Conservation (phyloP, 92 coral and sea anemone genomes). For the Desmophyllum pertusum region DNA sequence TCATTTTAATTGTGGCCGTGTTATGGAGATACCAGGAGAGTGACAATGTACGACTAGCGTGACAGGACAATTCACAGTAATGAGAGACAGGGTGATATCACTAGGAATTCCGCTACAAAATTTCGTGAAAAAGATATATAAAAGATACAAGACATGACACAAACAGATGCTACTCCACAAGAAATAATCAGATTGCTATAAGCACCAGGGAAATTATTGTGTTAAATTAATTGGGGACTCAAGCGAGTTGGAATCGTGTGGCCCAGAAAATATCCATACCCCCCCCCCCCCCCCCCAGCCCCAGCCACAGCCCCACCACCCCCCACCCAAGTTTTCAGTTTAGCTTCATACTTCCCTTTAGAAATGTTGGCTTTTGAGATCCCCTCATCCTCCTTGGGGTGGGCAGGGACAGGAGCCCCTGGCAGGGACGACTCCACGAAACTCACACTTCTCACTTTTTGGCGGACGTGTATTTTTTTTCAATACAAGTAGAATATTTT, state of each 20-base stretch:
- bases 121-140: slow-evolving; percentile 5
- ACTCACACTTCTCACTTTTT: not conserved
- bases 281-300: no score
- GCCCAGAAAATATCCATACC: no score
- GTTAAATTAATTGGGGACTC: not conserved
- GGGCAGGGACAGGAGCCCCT: no score
- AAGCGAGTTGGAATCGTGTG: no score
- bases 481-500: not conserved
- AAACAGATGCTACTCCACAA: not conserved
- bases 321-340: no score
- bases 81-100: slow-evolving; percentile 28
- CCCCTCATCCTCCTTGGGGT: no score
- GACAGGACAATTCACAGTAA: slow-evolving; percentile 11
- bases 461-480: not conserved
- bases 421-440: not conserved
- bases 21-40: slow-evolving; percentile 81
- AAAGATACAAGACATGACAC: slow-evolving; percentile 23
- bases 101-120: slow-evolving; percentile 14
- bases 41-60: slow-evolving; percentile 47
- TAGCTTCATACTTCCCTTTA: no score
- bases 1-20: slow-evolving; percentile 43
- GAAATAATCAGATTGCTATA: not conserved
- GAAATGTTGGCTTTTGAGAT: no score
- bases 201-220: not conserved
- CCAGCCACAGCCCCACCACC: no score